These are phyloP conservation scores for Sebastolobus altivelis DNA, from an alignment of 2,797 vertebrate genomes.

Conservation along the genomic window DNA sequence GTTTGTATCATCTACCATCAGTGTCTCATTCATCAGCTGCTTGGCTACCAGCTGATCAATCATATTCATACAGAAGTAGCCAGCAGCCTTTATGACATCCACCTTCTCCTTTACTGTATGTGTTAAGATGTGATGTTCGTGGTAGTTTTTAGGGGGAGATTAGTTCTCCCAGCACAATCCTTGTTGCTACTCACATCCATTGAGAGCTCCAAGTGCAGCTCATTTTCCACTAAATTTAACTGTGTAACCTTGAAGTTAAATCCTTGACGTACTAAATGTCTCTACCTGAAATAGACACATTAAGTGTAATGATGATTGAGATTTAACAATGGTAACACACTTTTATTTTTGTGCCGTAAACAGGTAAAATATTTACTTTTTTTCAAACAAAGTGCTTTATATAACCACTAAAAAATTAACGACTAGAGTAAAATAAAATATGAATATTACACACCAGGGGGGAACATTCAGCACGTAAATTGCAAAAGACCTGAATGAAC, in stretches of 20 bases:
- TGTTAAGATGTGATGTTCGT: too few relatives aligned
- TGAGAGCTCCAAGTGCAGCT: neutral
- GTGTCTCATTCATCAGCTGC: neutral
- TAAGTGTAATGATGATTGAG: neutral
- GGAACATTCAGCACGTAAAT: neutral
- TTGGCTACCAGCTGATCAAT: too few relatives aligned
- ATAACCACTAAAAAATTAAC: neutral
- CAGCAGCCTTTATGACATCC: too few relatives aligned
- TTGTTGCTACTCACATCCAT: neutral
- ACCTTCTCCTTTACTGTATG: too few relatives aligned
- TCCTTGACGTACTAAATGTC: neutral
- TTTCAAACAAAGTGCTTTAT: neutral
- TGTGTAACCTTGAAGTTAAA: neutral
- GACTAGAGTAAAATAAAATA: neutral
- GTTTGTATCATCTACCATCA: neutral
- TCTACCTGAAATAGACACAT: neutral
- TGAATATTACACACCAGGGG: neutral
- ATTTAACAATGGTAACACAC: neutral
- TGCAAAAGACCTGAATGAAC: neutral
- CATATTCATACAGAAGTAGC: too few relatives aligned
- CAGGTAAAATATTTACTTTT: neutral
- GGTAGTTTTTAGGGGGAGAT: too few relatives aligned
- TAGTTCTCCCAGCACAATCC: too few relatives aligned
- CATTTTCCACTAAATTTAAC: neutral
- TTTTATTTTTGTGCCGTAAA: neutral